Conservation (phyloP, 1,140 invertebrate genomes). For the Drosophila ananassae region DNA sequence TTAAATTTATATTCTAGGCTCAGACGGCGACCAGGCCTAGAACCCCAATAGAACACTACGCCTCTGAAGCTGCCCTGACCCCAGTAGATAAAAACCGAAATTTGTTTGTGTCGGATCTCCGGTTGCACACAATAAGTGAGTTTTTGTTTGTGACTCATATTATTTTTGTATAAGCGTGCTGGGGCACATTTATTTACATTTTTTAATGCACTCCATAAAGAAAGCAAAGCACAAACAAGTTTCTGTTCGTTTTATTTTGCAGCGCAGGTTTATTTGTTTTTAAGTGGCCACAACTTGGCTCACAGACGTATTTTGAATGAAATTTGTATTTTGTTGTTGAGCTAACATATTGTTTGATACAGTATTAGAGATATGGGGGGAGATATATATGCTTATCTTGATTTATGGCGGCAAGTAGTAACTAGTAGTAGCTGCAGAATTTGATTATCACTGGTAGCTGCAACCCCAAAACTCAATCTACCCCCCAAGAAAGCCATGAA, state of each 20-base stretch:
- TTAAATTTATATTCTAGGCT: slow-evolving; percentile 75
- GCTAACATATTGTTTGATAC: slow-evolving; percentile 1
- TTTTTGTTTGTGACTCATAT: slow-evolving; percentile 44
- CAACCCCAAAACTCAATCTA: neutral
- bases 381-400: too few relatives aligned
- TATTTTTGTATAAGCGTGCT: slow-evolving; percentile 47
- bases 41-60: neutral
- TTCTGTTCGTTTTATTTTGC: slow-evolving; percentile 43
- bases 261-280: slow-evolving; percentile 46
- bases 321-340: neutral
- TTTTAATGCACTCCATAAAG: slow-evolving; percentile 66
- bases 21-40: slow-evolving; percentile 6
- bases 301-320: slow-evolving; percentile 4
- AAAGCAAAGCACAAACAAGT: slow-evolving; percentile 56
- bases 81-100: slow-evolving; percentile 53
- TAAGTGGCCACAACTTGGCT: slow-evolving; percentile 40
- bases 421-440: too few relatives aligned
- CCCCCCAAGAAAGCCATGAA: slow-evolving; percentile 29
- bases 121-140: slow-evolving; percentile 13
- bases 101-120: slow-evolving; percentile 42
- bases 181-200: slow-evolving; percentile 69
- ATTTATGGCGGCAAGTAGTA: too few relatives aligned
- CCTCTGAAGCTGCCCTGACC: neutral
- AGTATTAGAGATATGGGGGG: neutral
- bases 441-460: neutral